Base-by-base conservation (phyloP, 1,140 invertebrate species). In the Microplitis mediator region DNA sequence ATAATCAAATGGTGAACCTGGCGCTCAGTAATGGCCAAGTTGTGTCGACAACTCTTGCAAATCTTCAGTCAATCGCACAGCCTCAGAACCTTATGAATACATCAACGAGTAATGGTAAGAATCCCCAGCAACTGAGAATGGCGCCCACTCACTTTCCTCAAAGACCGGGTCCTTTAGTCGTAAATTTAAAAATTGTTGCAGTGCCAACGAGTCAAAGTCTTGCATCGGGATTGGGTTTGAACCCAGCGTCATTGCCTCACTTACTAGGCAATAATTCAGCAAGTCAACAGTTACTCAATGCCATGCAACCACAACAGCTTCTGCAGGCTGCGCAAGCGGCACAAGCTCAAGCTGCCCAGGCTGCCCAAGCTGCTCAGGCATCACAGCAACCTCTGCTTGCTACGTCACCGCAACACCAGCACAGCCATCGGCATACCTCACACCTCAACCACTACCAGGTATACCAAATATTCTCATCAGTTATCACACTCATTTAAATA, bases 21-120 rank as follows among this genome's bases (percentile, higher is more conserved):
- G 93, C 90, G 67, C 88, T 92, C 79, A 95, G 92, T 83, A 93
- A 93, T 80, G 92, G 92, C 35, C 94, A 95, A 88, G 92, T 95
- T 50, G 92, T 95, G 3, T 93, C 93, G n/a, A 95, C 93, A 4
- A 95, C 94, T 23, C 85, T 95, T 35, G 93, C 93, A 32, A 94
- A 94, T 84, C 88, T 95, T 51, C 93, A 94, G 83, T 91, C 92
- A 14, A 91, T 95, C 86, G 91, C 93, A 3, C 93, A 94, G 80
- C 90, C 91, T 0, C 90, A 92, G 63, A 89, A 87, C 76, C 88
- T 90, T 79, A 85, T 90, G 78, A 90, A 88, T 60, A 89, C 89
- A 74, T 88, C 90, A 80, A 77, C 90, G 62, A 90, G 86, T 76
- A 88, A 87, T 69, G 86, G 86, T 83, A 80, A 84, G 67, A 75